Conservation (phyloP, 2,113 vertebrate genomes). For the Daboia siamensis region DNA sequence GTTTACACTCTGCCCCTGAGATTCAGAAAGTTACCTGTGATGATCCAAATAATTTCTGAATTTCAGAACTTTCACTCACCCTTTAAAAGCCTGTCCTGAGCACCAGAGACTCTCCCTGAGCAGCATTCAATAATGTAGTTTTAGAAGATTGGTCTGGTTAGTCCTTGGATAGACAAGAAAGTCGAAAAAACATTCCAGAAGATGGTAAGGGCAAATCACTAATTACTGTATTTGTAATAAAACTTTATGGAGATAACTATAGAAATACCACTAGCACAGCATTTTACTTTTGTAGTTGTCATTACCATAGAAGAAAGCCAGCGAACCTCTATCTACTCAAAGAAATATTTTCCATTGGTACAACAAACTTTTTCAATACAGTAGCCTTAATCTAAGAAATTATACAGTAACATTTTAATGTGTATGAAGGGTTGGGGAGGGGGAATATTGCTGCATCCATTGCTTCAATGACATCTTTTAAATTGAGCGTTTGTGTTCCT, state of each 20-base stretch:
- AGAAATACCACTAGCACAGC: not conserved
- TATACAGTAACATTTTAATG: not conserved
- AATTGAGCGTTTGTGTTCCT: not conserved
- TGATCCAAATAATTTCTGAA: not conserved
- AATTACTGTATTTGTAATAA: not conserved
- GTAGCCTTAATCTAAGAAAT: not conserved
- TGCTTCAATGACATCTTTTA: not conserved
- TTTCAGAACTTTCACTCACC: too few species aligned
- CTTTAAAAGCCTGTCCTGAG: not conserved
- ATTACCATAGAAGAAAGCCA: not conserved
- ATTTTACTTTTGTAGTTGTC: not conserved
- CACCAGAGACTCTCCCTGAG: not conserved
- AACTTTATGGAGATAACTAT: not conserved
- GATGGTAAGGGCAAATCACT: not conserved
- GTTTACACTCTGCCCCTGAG: not conserved
- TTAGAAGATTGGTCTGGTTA: not conserved
- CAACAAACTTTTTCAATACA: not conserved
- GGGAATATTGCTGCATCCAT: not conserved
- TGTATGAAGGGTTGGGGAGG: not conserved
- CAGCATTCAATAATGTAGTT: not conserved
- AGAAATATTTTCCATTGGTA: not conserved
- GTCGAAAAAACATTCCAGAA: not conserved
- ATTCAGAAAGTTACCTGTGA: not conserved
- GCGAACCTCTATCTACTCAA: not conserved
- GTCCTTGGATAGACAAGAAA: not conserved